A percentile compares a stretch with the other conserved stretches of the same genome.
phyloP scores from a whole-genome alignment of 2,113 vertebrate genomes.

The Tachuris rubrigastra region DNA sequence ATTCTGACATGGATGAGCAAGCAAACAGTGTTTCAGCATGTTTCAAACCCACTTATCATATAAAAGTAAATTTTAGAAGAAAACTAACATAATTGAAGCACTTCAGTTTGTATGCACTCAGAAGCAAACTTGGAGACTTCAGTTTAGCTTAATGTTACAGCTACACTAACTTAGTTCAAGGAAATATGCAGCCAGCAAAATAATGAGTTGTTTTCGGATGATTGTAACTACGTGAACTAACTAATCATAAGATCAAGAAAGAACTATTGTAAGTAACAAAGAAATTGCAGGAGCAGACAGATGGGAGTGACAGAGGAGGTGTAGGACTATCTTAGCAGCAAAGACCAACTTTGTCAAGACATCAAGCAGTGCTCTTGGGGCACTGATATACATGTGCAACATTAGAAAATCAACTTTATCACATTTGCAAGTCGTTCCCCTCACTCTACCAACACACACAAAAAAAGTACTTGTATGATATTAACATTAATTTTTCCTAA shows the following conservation, averaged over 20 bases:
- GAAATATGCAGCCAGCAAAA: neutral
- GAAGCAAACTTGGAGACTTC: neutral
- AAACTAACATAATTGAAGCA: neutral
- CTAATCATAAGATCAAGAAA: neutral
- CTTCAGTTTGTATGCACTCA: neutral
- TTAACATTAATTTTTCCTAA: neutral
- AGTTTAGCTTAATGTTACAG: neutral
- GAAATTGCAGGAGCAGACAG: neutral
- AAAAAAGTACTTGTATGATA: neutral
- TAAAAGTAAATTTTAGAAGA: neutral
- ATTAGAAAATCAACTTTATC: neutral
- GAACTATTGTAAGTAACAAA: neutral
- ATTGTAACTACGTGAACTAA: neutral
- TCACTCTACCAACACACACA: neutral
- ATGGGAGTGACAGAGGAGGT: neutral
- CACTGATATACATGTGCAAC: neutral
- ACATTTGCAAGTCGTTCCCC: neutral
- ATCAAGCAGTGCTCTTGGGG: neutral
- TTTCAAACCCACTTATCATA: neutral
- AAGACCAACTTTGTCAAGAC: neutral
- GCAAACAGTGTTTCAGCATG: neutral
- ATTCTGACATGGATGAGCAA: neutral
- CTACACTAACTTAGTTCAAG: neutral
- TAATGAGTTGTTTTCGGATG: neutral
- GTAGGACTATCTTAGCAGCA: neutral